These are phyloP conservation scores for Hylaeus anthracinus DNA, from an alignment of 1,140 invertebrate genomes.

Conservation along the genomic window DNA sequence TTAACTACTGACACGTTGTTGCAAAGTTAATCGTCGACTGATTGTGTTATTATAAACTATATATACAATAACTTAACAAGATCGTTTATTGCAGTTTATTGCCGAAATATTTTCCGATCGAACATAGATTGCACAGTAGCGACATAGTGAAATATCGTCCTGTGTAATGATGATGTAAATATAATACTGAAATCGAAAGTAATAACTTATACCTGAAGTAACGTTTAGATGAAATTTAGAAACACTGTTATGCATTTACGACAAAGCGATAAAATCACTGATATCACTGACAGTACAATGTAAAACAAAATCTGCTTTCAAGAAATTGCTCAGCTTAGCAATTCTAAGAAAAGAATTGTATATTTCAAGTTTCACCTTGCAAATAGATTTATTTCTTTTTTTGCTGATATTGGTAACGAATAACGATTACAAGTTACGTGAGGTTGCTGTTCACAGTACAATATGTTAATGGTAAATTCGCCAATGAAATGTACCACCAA, in stretches of 20 bases:
- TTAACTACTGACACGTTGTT: constrained; percentile 23
- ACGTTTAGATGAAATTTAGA: constrained; percentile 13
- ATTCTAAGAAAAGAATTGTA: background rate
- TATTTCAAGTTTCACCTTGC: background rate
- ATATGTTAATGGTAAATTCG: constrained; percentile 21
- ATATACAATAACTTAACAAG: background rate
- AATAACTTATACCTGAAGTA: constrained; percentile 17
- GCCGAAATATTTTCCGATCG: background rate
- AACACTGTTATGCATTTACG: constrained; percentile 29
- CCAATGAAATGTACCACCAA: constrained; percentile 17
- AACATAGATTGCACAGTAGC: background rate
- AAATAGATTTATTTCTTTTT: constrained; percentile 25
- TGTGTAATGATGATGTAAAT: background rate
- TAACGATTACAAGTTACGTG: constrained; percentile 16
- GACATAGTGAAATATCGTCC: background rate
- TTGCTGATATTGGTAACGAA: constrained; percentile 9
- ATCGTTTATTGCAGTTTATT: background rate
- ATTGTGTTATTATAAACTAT: background rate
- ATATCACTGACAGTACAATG: background rate
- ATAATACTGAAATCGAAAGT: constrained; percentile 2
- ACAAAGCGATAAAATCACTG: background rate
- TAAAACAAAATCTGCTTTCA: background rate
- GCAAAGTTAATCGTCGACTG: constrained; percentile 1
- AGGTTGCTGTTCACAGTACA: constrained; percentile 9
- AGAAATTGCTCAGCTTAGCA: background rate